Conservation (phyloP, 92 coral and sea anemone genomes). For the Muricea muricata region DNA sequence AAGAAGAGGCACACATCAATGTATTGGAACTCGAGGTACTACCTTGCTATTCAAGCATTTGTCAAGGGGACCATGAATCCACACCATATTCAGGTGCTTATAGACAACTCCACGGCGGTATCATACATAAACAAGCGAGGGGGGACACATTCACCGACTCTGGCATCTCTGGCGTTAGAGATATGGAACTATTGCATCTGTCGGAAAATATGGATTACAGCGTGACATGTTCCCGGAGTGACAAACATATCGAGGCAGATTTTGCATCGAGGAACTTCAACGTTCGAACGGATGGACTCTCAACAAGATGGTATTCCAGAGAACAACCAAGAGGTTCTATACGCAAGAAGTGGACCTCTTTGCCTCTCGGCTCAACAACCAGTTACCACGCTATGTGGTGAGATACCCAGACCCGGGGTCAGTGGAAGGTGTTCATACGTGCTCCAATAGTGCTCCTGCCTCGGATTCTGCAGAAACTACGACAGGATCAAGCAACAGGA, state of each 20-base stretch:
- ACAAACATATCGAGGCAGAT: conserved; percentile 63
- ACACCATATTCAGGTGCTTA: conserved; percentile 16
- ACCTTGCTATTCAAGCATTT: conserved; percentile 26
- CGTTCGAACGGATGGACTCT: conserved; percentile 18
- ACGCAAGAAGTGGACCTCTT: conserved; percentile 27
- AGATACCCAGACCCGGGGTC: conserved; percentile 27
- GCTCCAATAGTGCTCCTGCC: conserved; percentile 44
- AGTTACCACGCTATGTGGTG: no score
- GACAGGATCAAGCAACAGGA: no score
- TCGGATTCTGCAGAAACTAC: no score
- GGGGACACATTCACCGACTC: conserved; percentile 52
- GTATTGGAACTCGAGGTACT: conserved; percentile 13
- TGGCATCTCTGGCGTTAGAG: conserved; percentile 57
- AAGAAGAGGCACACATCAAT: conserved; percentile 37
- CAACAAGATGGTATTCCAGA: no score
- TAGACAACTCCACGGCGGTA: no score
- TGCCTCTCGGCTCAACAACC: no score
- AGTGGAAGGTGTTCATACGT: conserved; percentile 40
- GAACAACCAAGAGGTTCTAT: no score
- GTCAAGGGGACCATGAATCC: not conserved
- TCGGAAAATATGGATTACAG: conserved; percentile 45
- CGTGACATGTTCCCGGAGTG: conserved; percentile 59
- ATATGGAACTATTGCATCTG: conserved; percentile 62
- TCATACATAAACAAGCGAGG: conserved; percentile 39
- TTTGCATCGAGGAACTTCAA: conserved; percentile 67